Evolutionary conservation across 2,888 invertebrate genomes (phyloP), one percentile per base, ranked within the genome.

Genomic region (Dasypolia templi): DNA sequence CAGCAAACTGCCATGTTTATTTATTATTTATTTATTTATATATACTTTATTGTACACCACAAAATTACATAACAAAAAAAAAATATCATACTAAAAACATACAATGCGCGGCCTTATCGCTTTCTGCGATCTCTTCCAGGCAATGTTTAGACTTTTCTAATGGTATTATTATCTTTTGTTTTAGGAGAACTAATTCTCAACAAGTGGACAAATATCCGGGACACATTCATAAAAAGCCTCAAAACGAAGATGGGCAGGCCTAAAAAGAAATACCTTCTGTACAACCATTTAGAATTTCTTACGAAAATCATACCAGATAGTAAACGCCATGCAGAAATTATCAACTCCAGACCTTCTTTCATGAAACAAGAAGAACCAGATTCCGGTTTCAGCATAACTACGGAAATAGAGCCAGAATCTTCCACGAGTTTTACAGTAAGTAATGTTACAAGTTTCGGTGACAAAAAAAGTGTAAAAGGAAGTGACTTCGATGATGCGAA

Each of bases 131-230:
- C n/a, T n/a, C n/a, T n/a, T n/a, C n/a, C n/a, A n/a, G n/a, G n/a
- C n/a, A n/a, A n/a, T n/a, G n/a, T n/a, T 42, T 19, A 72, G 12
- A 22, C 6, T 19, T 42, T 22, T 17, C 17, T 44, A 71, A 32
- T 35, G 11, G 44, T 12, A 46, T 42, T 14, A 22, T 69, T 9
- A 44, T 7, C 5, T 63, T 73, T 76, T 77, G 19, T 75, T 92
- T 17, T 91, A 96, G 96, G 92, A 35, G 95, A 95, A 86, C 83
- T 86, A 12, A 88, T 96, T 2, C 76, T 93, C 6, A 91, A 91
- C 78, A 96, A 95, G 86, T 96, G 96, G 96, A 94, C 94, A 0
- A 95, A 96, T 85, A 88, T 95, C 14, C 90, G 96, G 0, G 96
- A 96, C 77, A 94, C 96, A 0, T 96, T 96, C 74, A 88, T 94